These are phyloP conservation scores for Polylopha cassiicola DNA, from an alignment of 2,888 invertebrate species.

Conservation along the genomic window DNA sequence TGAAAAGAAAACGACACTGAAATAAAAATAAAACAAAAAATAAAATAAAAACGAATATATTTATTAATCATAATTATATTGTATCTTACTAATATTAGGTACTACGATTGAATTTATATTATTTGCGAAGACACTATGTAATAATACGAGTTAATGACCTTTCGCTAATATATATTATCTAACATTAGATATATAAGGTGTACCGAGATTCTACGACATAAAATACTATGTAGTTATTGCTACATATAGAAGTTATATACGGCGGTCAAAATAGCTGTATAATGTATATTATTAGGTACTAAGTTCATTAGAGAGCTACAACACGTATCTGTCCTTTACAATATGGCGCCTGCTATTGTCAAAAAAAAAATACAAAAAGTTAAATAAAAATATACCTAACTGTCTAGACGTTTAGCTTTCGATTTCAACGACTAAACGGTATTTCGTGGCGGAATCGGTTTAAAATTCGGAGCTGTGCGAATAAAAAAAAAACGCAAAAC, in stretches of 20 bases:
- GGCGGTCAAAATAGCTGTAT: constrained; percentile 31
- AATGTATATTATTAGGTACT: constrained; percentile 48
- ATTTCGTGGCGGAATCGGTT: neutral
- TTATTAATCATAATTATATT: constrained; percentile 67
- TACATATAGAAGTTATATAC: constrained; percentile 27
- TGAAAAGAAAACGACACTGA: constrained; percentile 40
- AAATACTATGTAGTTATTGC: constrained; percentile 41
- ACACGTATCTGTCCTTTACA: too few species aligned
- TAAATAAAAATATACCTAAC: too few species aligned
- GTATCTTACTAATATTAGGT: constrained; percentile 52
- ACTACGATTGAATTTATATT: constrained; percentile 53
- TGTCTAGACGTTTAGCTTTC: too few species aligned
- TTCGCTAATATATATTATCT: constrained; percentile 25
- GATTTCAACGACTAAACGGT: too few species aligned
- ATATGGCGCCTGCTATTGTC: too few species aligned
- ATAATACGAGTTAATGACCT: constrained; percentile 26
- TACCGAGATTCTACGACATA: constrained; percentile 68
- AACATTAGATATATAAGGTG: constrained; percentile 44
- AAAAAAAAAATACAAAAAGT: too few species aligned
- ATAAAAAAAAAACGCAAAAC: constrained; percentile 36
- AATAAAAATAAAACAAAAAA: constrained; percentile 71
- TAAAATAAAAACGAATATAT: constrained; percentile 77
- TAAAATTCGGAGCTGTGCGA: too few species aligned
- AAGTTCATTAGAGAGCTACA: constrained; percentile 50
- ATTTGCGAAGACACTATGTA: constrained; percentile 44